phyloP scores from a whole-genome alignment of 2,113 vertebrate genomes.

The Dolichotis patagonum region DNA sequence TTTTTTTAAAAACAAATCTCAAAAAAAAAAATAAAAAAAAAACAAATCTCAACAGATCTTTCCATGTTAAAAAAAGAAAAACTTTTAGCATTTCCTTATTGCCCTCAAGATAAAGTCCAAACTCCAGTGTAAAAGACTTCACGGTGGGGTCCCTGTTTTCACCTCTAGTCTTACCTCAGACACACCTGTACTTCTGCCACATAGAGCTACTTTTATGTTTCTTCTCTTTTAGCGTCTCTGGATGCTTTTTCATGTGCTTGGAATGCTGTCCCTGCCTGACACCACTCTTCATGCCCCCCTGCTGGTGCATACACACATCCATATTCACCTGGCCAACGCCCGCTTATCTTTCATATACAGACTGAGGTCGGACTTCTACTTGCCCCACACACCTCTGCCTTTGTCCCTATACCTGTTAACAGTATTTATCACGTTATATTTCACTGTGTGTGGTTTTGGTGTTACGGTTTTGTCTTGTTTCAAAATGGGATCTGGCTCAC shows the following conservation, averaged over 20 bases:
- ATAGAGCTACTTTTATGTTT: background rate
- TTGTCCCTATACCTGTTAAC: background rate
- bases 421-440: background rate
- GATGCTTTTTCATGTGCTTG: background rate
- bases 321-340: background rate
- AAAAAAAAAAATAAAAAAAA: too few relatives aligned
- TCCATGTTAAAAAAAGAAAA: background rate
- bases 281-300: background rate
- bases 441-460: background rate
- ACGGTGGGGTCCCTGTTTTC: background rate
- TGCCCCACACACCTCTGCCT: background rate
- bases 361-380: background rate
- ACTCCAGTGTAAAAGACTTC: slow-evolving; percentile 18
- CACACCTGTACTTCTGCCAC: background rate
- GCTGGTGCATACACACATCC: background rate
- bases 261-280: background rate
- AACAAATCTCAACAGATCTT: slow-evolving; percentile 32
- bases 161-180: background rate
- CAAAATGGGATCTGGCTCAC: background rate
- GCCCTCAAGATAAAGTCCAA: slow-evolving; percentile 5
- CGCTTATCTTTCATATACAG: background rate
- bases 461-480: background rate
- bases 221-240: background rate
- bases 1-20: slow-evolving; percentile 33
- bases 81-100: slow-evolving; percentile 32